Evolutionary conservation across 2,797 vertebrate genomes (phyloP), one percentile per base, ranked within the genome.

Genomic region (Scleropages formosus): DNA sequence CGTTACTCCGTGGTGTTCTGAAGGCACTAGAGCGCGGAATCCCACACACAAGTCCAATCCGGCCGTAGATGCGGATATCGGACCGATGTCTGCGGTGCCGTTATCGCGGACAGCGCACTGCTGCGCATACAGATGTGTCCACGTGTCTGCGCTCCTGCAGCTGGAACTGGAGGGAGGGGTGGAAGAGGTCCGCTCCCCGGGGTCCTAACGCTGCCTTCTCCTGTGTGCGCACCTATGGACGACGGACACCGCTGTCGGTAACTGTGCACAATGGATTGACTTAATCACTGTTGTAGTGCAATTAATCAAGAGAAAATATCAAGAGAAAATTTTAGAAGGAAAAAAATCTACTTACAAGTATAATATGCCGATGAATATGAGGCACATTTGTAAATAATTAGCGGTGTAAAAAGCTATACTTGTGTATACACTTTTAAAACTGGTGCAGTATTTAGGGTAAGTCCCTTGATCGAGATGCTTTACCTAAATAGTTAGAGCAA

Each of bases 161-260:
- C 88, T 80, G 85, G 71, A 74, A 27, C 82, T 79, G 83, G 31
- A 2, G 6, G 31, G 31, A 2, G 31, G 31, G 31, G 6, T 2
- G 31, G 31, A 31, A 31, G 31, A 74, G 27, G 81, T 79, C 83
- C 84, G 75, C 76, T 78, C 83, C 87, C 87, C 95, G 78, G 92
- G 95, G 95, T 96, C 95, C 95, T 95, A 92, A 92, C 92, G 94
- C 94, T 92, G 84, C 81, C 53, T 39, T 31, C 6, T 31, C 31
- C 31, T 6, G 31, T n/a, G n/a, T n/a, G n/a, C n/a, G n/a, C n/a
- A n/a, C n/a, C n/a, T n/a, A n/a, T n/a, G n/a, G n/a, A n/a, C n/a
- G n/a, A n/a, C n/a, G n/a, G n/a, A n/a, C n/a, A 6, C 2, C 11
- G 53, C 11, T 53, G 18, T 53, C 53, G 1, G 53, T 53, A 56